Conservation (phyloP, 2,888 invertebrate genomes). For the Druceiella hillmani region DNA sequence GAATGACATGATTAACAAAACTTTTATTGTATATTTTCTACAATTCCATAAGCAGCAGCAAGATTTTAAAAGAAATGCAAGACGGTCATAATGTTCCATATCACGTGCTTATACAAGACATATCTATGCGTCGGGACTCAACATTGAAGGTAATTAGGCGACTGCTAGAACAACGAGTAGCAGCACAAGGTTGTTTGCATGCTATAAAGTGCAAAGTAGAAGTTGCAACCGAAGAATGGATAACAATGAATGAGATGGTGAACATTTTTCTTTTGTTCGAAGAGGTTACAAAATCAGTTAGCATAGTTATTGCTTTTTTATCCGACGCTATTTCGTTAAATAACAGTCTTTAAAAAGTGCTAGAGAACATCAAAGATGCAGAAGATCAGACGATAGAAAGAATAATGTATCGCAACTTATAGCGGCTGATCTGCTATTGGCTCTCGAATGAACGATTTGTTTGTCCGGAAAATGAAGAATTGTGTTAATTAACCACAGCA, state of each 20-base stretch:
- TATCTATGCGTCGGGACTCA: conserved; percentile 23
- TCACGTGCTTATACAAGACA: conserved; percentile 23
- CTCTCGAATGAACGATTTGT: too few relatives aligned
- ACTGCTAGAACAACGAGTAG: conserved; percentile 21
- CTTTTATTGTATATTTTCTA: conserved; percentile 23
- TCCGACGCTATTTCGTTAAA: too few relatives aligned
- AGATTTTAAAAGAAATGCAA: conserved; percentile 23
- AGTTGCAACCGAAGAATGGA: conserved; percentile 21
- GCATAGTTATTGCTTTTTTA: too few relatives aligned
- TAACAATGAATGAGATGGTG: conserved; percentile 7
- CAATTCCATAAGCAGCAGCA: conserved; percentile 23
- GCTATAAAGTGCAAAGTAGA: conserved; percentile 21
- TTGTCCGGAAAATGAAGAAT: too few relatives aligned
- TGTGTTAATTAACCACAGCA: too few relatives aligned
- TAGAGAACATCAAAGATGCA: too few relatives aligned
- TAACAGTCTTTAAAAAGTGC: too few relatives aligned
- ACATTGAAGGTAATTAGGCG: conserved; percentile 21
- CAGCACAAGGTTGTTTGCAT: conserved; percentile 22
- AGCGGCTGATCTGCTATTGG: too few relatives aligned
- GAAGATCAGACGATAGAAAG: too few relatives aligned
- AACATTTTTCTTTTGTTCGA: too few relatives aligned
- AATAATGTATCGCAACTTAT: too few relatives aligned
- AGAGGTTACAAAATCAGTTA: too few relatives aligned
- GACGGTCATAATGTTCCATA: conserved; percentile 22
- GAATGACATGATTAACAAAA: conserved; percentile 23